Evolutionary conservation across 2,888 invertebrate genomes (phyloP), one percentile per base, ranked within the genome.

Genomic region (Parapristionchus giblindavisi): DNA sequence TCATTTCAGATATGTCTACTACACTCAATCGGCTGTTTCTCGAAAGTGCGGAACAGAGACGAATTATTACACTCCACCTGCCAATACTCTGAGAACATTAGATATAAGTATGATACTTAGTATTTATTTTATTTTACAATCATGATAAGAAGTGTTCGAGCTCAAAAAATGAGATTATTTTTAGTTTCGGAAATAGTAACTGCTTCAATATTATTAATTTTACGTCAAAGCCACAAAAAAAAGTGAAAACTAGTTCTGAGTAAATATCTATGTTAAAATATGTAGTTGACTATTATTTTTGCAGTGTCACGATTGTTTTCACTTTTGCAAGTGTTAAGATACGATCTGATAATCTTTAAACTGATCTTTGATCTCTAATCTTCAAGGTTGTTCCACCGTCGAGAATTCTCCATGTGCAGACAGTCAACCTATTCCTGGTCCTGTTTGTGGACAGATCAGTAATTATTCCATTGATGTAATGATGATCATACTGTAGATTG

Each of bases 321-420:
- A n/a, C n/a, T n/a, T n/a, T n/a, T n/a, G n/a, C n/a, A n/a, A n/a
- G n/a, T n/a, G n/a, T n/a, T n/a, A n/a, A n/a, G n/a, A n/a, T n/a
- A n/a, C n/a, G n/a, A n/a, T n/a, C n/a, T n/a, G n/a, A n/a, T n/a
- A n/a, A 48, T 48, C 21, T 14, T 21, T 48, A 63, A 54, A 38
- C n/a, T n/a, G n/a, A n/a, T n/a, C n/a, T n/a, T n/a, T n/a, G 56
- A 24, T 60, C 34, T 34, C 36, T 14, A 54, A 6, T 14, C 14
- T 71, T 78, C 56, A 70, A 86, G 86, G 80, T 61, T 87, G 87
- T 61, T 78, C 81, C 4, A 84, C 80, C 1, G 87, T 87, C 0
- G 68, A 77, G 48, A 77, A 83, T 76, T 81, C 77, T n/a, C 81
- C 82, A 27, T 86, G 86, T 52, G 40, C 75, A 40, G 76, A 75